These are phyloP conservation scores for Australoheros facetus DNA, from an alignment of 2,797 vertebrate genomes.

Conservation along the genomic window DNA sequence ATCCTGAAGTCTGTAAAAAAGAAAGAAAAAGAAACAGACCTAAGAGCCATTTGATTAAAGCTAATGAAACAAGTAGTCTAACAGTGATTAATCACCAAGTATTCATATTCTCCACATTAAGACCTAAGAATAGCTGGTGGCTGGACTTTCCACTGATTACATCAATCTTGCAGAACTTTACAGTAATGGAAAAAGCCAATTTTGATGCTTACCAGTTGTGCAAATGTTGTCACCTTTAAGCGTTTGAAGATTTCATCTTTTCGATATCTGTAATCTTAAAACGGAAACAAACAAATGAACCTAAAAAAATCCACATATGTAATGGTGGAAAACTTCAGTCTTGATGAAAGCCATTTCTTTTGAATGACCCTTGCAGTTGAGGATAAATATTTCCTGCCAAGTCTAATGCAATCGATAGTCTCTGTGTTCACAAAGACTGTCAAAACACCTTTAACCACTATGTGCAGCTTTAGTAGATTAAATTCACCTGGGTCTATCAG, in stretches of 20 bases:
- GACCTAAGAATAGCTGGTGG: background rate
- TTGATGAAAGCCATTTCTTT: background rate
- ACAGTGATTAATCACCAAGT: slow-evolving; percentile 12
- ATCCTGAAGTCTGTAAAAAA: background rate
- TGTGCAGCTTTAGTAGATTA: background rate
- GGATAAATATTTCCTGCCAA: background rate
- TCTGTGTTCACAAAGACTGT: background rate
- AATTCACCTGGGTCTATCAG: slow-evolving; percentile 57
- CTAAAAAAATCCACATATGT: background rate
- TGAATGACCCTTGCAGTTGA: background rate
- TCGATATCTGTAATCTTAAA: slow-evolving; percentile 92
- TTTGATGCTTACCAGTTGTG: slow-evolving; percentile 87
- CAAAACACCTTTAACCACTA: background rate
- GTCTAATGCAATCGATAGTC: background rate
- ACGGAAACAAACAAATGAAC: slow-evolving; percentile 18
- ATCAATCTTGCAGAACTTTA: background rate
- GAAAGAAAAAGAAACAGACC: background rate
- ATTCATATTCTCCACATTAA: background rate
- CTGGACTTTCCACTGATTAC: background rate
- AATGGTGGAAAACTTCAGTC: background rate
- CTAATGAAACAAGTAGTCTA: background rate
- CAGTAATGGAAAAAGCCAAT: background rate
- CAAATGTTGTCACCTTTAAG: slow-evolving; percentile 94
- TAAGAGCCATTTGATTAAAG: background rate
- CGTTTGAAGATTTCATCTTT: slow-evolving; percentile 96